Conservation (phyloP, 2,797 vertebrate species). For the Phoxinus dragarum region DNA sequence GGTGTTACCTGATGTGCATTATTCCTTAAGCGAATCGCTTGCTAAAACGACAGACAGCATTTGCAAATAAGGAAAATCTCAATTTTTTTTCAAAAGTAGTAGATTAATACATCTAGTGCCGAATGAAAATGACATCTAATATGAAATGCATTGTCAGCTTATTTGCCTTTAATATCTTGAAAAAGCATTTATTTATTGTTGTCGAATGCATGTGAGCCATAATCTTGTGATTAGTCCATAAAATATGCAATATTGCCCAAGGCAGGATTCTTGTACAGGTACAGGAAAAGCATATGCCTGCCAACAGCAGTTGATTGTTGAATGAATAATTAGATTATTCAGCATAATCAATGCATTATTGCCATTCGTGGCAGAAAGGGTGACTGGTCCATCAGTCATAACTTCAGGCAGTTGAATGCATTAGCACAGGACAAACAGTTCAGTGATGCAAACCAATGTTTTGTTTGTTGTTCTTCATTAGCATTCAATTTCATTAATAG, state of each 20-base stretch:
- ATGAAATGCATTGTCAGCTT: constrained; percentile 6
- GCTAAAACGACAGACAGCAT: neutral
- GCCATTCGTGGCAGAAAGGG: constrained; percentile 31
- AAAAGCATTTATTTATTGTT: neutral
- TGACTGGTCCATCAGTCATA: constrained; percentile 39
- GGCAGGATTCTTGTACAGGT: constrained; percentile 18
- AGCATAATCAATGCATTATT: constrained; percentile 44
- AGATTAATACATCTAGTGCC: neutral
- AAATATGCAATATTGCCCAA: constrained; percentile 29
- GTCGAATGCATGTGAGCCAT: neutral
- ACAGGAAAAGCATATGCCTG: constrained; percentile 22
- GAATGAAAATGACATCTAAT: neutral
- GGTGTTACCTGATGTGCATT: neutral
- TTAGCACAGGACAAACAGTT: constrained; percentile 33
- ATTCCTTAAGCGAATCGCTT: neutral
- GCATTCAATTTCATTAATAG: constrained; percentile 1
- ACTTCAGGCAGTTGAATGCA: constrained; percentile 19
- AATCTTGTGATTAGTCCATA: constrained; percentile 30
- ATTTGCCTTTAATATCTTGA: constrained; percentile 7
- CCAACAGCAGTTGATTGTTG: constrained; percentile 26
- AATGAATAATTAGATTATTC: constrained; percentile 47
- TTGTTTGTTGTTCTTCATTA: constrained; percentile 1
- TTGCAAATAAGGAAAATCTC: neutral
- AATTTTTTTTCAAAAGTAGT: neutral
- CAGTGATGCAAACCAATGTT: constrained; percentile 11